Conservation (phyloP, 1,140 invertebrate genomes). For the Brachionus rubens region DNA sequence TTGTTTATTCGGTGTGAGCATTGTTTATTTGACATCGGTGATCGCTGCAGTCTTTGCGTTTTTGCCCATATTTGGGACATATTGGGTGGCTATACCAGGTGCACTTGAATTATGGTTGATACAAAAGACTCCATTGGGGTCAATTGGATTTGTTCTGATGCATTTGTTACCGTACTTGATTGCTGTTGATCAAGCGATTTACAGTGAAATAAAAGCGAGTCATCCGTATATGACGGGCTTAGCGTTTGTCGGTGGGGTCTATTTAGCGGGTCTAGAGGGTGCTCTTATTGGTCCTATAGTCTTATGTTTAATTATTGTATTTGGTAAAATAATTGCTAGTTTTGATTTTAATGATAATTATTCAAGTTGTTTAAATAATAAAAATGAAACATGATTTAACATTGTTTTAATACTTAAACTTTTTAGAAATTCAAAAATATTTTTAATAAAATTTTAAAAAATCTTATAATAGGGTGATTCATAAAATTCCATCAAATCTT, state of each 20-base stretch:
- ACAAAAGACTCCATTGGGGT: conserved; percentile 70
- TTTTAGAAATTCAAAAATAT: too few relatives aligned
- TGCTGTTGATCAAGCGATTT: conserved; percentile 84
- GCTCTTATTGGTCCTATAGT: conserved; percentile 91
- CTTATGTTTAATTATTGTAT: conserved; percentile 77
- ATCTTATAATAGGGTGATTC: too few relatives aligned
- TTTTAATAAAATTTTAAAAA: too few relatives aligned
- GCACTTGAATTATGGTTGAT: conserved; percentile 89
- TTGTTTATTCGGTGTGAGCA: conserved; percentile 86
- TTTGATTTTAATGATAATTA: conserved; percentile 14
- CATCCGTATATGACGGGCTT: conserved; percentile 83
- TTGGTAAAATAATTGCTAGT: background rate
- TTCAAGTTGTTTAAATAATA: too few relatives aligned
- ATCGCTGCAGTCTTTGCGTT: conserved; percentile 86
- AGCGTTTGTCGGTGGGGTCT: conserved; percentile 94
- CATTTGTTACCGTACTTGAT: conserved; percentile 83
- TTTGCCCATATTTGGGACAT: conserved; percentile 81
- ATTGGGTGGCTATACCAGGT: conserved; percentile 87
- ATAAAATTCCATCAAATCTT: too few relatives aligned
- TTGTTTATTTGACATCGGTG: conserved; percentile 78
- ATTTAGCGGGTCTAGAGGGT: conserved; percentile 90
- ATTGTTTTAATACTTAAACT: too few relatives aligned
- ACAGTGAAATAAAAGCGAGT: conserved; percentile 78
- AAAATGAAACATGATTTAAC: too few relatives aligned
- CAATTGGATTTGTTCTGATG: conserved; percentile 73